Base-by-base conservation (phyloP, 2,113 vertebrate species). In the Sylvietta virens region DNA sequence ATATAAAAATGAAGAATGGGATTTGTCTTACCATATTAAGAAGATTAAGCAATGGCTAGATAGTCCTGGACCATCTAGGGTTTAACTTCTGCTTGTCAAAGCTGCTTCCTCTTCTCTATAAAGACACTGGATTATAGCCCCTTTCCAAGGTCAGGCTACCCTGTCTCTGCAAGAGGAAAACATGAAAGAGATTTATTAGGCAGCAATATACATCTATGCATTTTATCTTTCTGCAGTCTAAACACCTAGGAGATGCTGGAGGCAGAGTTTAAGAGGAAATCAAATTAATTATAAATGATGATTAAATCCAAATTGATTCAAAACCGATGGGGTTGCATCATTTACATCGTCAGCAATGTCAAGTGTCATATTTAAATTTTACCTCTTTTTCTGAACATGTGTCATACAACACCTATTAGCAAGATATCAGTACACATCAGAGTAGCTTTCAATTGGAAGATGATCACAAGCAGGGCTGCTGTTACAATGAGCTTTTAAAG, bases 1-100 rank as follows among this genome's bases (percentile, higher is more conserved):
- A 95, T 96, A 88, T 95, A 95, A 97, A 98, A 97, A 95, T 97
- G 97, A 98, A 98, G 96, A 98, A 97, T 92, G 74, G 88, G 92
- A 98, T 98, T 98, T 98, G 97, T 96, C 95, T 91, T 95, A 96
- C 96, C 98, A 97, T 98, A 97, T 97, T 97, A 97, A 94, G 90
- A 97, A 97, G 95, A 98, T 97, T 96, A 97, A 96, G 78, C 93
- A 96, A 95, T 78, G 86, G 81, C 92, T 92, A 94, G 92, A 96
- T 95, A 97, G 77, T 96, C 92, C 80, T 76, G 78, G 88, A 92
- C 88, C 74, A 93, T 93, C 88, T 19, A 95, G 84, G 78, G 78
- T 98, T 98, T 98, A 97, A 92, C 66, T 97, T 97, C 93, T 95
- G 83, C 93, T 98, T 97, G 94, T 95, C 70, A 86, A 96, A 96